Percentiles rank a stretch among this genome's conserved stretches.
phyloP scores from a whole-genome alignment of 2,888 invertebrate genomes.

The Pseudoips prasinana region DNA sequence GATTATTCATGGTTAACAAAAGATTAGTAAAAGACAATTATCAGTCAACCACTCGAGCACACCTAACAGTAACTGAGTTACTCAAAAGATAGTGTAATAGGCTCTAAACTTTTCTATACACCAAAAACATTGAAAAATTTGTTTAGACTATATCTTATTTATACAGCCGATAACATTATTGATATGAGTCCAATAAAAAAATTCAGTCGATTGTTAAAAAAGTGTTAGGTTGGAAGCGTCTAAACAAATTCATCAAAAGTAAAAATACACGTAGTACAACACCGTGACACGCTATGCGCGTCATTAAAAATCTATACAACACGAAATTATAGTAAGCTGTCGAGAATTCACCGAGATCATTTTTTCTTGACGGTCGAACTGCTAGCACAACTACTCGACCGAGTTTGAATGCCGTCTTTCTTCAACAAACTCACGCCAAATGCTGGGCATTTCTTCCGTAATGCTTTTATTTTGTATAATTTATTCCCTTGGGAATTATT shows the following conservation, averaged over 20 bases:
- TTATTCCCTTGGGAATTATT: constrained; percentile 76
- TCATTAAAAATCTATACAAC: constrained; percentile 26
- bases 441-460: constrained; percentile 70
- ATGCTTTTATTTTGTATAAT: constrained; percentile 74
- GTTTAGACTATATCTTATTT: constrained; percentile 46
- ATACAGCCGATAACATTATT: constrained; percentile 35
- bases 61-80: constrained; percentile 8
- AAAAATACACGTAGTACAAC: constrained; percentile 32
- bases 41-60: constrained; percentile 26
- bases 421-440: constrained; percentile 66
- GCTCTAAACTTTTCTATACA: constrained; percentile 36
- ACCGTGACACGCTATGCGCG: constrained; percentile 34
- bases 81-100: constrained; percentile 42
- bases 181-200: constrained; percentile 62
- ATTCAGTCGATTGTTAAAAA: constrained; percentile 49
- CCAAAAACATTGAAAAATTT: constrained; percentile 51
- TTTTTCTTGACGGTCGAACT: constrained; percentile 73
- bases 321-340: constrained; percentile 27
- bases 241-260: constrained; percentile 38
- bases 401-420: constrained; percentile 72
- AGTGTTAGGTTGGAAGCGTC: constrained; percentile 36
- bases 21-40: not conserved
- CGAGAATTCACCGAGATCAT: constrained; percentile 60
- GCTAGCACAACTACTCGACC: constrained; percentile 70
- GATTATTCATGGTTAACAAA: no score